These are phyloP conservation scores for Stichopus horrens DNA, from an alignment of 53 echinoderm and acorn worm species.

Conservation along the genomic window DNA sequence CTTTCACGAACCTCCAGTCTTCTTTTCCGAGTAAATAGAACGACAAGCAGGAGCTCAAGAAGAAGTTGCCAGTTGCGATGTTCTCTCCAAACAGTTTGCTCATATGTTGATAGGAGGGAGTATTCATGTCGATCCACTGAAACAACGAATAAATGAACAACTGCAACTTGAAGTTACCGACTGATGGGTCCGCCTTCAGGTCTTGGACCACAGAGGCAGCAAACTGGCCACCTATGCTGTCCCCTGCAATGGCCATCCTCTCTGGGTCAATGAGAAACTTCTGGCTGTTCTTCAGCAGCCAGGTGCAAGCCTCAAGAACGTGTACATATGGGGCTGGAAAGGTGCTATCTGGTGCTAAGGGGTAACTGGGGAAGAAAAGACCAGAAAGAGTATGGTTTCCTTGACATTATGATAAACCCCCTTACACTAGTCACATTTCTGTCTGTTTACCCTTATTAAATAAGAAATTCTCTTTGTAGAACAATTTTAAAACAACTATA, in stretches of 20 bases:
- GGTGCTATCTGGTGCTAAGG: conserved; percentile 67
- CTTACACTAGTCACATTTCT: no score
- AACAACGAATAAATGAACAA: conserved; percentile 63
- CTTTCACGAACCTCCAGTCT: conserved; percentile 32
- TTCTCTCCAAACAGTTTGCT: not conserved
- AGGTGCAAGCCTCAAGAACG: conserved; percentile 61
- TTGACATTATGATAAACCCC: no score
- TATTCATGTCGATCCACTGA: conserved; percentile 66
- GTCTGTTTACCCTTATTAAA: no score
- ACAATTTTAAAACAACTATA: no score
- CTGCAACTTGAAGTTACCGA: conserved; percentile 65
- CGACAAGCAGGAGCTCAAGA: conserved; percentile 26
- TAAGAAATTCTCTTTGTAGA: no score
- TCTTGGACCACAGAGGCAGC: conserved; percentile 61
- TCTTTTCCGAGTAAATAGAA: conserved; percentile 31
- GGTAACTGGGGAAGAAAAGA: conserved; percentile 54
- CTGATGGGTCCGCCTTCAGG: conserved; percentile 51
- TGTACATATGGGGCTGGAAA: conserved; percentile 69
- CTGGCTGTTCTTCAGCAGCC: conserved; percentile 67
- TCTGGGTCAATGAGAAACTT: conserved; percentile 60
- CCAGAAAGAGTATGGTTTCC: no score
- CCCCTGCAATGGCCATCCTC: conserved; percentile 74
- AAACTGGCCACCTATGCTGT: conserved; percentile 80
- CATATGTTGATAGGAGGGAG: conserved; percentile 58
- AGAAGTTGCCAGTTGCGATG: not conserved